Conservation (phyloP, 1,140 invertebrate genomes). For the Scaptodrosophila lebanonensis region DNA sequence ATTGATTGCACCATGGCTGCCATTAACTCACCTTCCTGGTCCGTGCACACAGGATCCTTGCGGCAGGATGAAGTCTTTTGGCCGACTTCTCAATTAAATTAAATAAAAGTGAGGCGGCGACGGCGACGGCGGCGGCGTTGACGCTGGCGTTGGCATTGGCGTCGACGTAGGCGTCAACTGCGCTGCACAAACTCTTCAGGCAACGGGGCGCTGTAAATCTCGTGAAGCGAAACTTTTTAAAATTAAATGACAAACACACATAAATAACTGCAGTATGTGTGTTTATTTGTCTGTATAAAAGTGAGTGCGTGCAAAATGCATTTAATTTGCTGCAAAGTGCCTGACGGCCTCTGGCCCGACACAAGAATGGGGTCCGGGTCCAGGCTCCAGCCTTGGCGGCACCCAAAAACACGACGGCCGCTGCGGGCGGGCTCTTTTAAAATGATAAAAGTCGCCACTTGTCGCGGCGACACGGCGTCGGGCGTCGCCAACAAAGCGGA, state of each 20-base stretch:
- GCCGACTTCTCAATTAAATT: constrained; percentile 63
- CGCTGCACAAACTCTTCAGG: constrained; percentile 25
- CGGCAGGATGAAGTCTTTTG: constrained; percentile 20
- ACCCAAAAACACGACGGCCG: constrained; percentile 17
- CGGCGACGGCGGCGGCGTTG: no score
- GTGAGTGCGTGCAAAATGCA: constrained; percentile 56
- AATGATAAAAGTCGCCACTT: constrained; percentile 74
- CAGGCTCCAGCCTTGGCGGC: constrained; percentile 57
- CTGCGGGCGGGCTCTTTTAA: constrained; percentile 58
- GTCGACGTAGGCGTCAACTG: not conserved
- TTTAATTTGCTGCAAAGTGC: constrained; percentile 67
- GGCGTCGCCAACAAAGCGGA: constrained; percentile 67
- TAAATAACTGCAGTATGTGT: constrained; percentile 36
- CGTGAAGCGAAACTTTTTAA: constrained; percentile 62
- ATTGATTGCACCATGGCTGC: constrained; percentile 45
- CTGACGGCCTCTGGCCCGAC: constrained; percentile 42
- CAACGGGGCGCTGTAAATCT: constrained; percentile 55
- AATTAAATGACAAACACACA: constrained; percentile 68
- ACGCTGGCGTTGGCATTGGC: no score
- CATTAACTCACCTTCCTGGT: constrained; percentile 17
- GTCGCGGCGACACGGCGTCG: constrained; percentile 54
- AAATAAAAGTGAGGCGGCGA: constrained; percentile 29
- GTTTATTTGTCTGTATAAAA: constrained; percentile 3
- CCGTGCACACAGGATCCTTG: no score
- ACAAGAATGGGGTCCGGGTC: not conserved